A percentile compares a stretch with the other conserved stretches of the same genome.
These are phyloP conservation scores for Myopa tessellatipennis DNA, from an alignment of 2,888 invertebrate genomes.

Conservation along the genomic window DNA sequence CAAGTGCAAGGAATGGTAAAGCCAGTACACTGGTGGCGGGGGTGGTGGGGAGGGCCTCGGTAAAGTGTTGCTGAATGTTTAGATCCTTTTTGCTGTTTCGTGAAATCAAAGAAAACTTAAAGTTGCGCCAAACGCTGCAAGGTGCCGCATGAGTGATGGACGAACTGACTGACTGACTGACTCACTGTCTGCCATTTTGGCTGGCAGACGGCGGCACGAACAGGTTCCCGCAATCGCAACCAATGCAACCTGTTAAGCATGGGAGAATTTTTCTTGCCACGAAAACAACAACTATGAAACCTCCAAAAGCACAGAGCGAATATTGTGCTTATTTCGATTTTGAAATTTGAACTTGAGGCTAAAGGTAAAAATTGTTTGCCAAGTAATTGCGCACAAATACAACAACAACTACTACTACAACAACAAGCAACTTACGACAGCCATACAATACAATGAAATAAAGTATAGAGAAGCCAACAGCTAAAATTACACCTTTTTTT, in stretches of 20 bases:
- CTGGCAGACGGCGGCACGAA: conserved; percentile 51
- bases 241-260: conserved; percentile 30
- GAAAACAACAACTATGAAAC: conserved; percentile 37
- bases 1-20: not conserved
- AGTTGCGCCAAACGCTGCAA: conserved; percentile 31
- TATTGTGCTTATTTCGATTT: conserved; percentile 60
- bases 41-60: not conserved
- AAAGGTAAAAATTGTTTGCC: conserved; percentile 68
- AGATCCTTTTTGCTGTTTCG: not conserved
- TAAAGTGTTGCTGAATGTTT: not conserved
- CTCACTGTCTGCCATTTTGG: conserved; percentile 55
- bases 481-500: conserved; percentile 49
- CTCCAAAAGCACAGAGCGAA: not conserved
- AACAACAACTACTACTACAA: conserved; percentile 28
- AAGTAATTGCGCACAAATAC: conserved; percentile 61
- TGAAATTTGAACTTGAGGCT: conserved; percentile 68
- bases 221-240: conserved; percentile 19
- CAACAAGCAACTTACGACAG: conserved; percentile 13
- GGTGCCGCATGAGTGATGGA: conserved; percentile 30
- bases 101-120: conserved; percentile 30
- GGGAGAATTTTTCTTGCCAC: conserved; percentile 19
- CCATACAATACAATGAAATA: not conserved
- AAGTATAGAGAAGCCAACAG: conserved; percentile 48
- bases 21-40: not conserved
- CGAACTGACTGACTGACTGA: conserved; percentile 53